Evolutionary conservation across 2,113 vertebrate species (phyloP).

Genomic region (Sylvilagus bachmani): DNA sequence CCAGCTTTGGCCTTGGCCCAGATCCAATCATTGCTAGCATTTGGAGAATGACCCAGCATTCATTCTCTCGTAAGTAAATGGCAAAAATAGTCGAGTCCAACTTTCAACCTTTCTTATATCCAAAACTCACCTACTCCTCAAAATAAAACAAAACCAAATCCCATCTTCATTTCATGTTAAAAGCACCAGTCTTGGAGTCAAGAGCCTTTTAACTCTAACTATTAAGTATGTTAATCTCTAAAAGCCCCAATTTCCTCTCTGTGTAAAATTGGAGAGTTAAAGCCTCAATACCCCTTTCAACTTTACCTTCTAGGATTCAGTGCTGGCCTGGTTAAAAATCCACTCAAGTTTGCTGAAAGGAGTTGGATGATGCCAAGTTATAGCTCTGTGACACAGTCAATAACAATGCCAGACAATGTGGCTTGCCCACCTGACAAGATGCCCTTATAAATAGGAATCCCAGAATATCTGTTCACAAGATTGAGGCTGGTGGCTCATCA

Average conservation of each 20-base stretch:
- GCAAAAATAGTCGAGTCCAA: background rate
- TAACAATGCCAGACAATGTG: slow-evolving; percentile 5
- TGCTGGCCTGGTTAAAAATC: background rate
- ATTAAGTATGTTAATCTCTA: background rate
- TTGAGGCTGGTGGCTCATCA: slow-evolving; percentile 39
- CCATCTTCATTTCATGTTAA: background rate
- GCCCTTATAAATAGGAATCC: slow-evolving; percentile 69
- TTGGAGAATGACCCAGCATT: too few species aligned
- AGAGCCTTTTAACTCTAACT: background rate
- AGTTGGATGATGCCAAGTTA: background rate
- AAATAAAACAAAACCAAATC: slow-evolving; percentile 16
- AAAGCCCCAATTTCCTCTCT: background rate
- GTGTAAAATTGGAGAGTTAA: background rate
- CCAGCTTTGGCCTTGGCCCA: too few species aligned
- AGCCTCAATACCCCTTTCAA: background rate
- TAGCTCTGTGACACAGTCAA: slow-evolving; percentile 20
- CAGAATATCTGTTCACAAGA: slow-evolving; percentile 72
- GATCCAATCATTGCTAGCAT: too few species aligned
- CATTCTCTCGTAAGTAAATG: too few species aligned
- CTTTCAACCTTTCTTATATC: background rate
- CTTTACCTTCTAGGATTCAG: background rate
- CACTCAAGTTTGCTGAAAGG: slow-evolving; percentile 8
- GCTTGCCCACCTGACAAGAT: slow-evolving; percentile 28
- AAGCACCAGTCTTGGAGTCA: background rate
- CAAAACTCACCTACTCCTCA: background rate